Base-by-base conservation (phyloP, 2,797 vertebrate species). In the Lindbergichthys nudifrons region DNA sequence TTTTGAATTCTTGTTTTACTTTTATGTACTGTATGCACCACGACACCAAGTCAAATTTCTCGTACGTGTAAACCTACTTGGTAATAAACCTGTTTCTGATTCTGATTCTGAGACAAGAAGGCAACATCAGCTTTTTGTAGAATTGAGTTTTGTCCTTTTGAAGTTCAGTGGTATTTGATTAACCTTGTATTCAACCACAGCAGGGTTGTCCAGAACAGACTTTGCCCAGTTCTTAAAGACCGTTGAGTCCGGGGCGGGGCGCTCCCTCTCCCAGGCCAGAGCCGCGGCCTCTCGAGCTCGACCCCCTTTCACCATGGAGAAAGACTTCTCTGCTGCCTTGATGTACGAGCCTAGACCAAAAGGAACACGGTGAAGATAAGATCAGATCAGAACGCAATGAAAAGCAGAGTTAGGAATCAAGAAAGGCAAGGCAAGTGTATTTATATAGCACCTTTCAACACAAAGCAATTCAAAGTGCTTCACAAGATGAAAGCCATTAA, bases 261-360 rank as follows among this genome's bases (percentile, higher is more conserved):
- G 92, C 11, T 93, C 89, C 75, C 92, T 95, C 73, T 96, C 93
- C 96, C 95, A 97, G 1, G 94, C 94, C 83, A 99, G 87, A 64
- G 95, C 94, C 2, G 94, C 95, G 0, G 96, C 91, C 14, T 95
- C 95, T 52, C 95, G 88, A 13, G 91, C 11, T 52, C 93, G 92
- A 7, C 98, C 97, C 1, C 97, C 97, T 83, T 64, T 94, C 41
- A 96, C 95, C 66, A 95, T 50, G 7, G 98, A 98, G 80, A 97
- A 77, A 0, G 96, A 96, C 80, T 92, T 94, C 86, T 97, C 95
- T 0, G 98, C 81, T 23, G 96, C 89, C 81, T 96, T 88, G 46
- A 97, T 53, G 87, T 96, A 94, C 0, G 97, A 99, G 61, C 97
- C 97, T 99, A 80, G 42, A 46, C 9, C 47, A 52, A 43, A 30